Base-by-base conservation (phyloP, 2,888 invertebrate species). In the Elaeidobius kamerunicus region DNA sequence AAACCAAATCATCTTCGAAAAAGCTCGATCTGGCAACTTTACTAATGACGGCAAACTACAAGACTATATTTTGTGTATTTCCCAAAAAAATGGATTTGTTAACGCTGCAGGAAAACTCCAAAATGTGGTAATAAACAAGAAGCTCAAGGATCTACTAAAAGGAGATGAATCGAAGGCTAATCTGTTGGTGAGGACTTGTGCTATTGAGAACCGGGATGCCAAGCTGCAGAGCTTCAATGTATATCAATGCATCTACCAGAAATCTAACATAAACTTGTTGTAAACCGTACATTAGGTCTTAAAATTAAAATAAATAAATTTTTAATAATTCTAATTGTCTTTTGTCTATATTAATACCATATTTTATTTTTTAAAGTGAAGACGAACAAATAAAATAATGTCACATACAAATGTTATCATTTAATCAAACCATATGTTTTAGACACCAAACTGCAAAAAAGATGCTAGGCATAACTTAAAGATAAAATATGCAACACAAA, bases 201-300 rank as follows among this genome's bases (percentile, higher is more conserved):
- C 61, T 11, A 38, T 59, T 14, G 47, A 60, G 42, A 60, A 63
- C 43, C 36, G 12, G n/a, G 59, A 58, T 20, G 59, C 60, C 9
- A 55, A 57, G 41, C 50, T 61, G 19, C 63, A 64, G n/a, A 65
- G 65, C 12, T 61, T 60, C 44, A 60, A 65, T 19, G 57, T 62
- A 7, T 56, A 64, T 40, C 64, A 65, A 56, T 68, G 68, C 41
- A 59, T 62, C 39, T 58, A 60, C 28, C 60, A 60, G 30, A 62
- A 63, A 34, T 57, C 60, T n/a, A 51, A 48, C 9, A 57, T 57
- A 15, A 57, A 57, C 46, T 45, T 57, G 15, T 41, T 57, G 36
- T 57, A 49, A 48, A n/a, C n/a, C 9, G 5, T 12, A 9, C n/a
- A n/a, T n/a, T n/a, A n/a, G n/a, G n/a, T n/a, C n/a, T n/a, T n/a